Percentiles rank a stretch among this genome's conserved stretches.
Conservation (phyloP, 1,140 invertebrate genomes). For the Pogonomyrmex barbatus region DNA sequence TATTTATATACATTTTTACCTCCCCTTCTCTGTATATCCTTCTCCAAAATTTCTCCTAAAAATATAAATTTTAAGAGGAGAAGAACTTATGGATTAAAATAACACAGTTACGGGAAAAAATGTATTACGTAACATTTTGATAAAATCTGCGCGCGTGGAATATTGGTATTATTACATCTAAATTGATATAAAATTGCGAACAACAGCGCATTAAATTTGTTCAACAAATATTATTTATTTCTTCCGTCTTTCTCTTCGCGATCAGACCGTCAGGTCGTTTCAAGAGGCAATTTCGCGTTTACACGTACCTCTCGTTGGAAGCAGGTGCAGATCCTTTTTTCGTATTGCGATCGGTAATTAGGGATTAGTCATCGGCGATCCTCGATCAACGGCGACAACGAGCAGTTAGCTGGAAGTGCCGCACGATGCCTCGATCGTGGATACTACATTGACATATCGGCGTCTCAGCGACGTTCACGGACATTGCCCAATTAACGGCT, state of each 20-base stretch:
- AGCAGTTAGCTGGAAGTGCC: constrained; percentile 54
- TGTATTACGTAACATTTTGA: not conserved
- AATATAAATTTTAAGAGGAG: not conserved
- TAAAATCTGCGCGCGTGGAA: not conserved
- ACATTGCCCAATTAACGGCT: constrained; percentile 75
- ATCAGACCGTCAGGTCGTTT: constrained; percentile 66
- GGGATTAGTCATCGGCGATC: constrained; percentile 81
- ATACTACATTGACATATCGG: constrained; percentile 78
- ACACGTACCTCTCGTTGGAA: constrained; percentile 62
- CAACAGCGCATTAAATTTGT: constrained; percentile 1
- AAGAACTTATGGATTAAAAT: not conserved
- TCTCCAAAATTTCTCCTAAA: no score
- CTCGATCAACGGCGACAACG: constrained; percentile 79
- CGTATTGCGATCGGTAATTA: constrained; percentile 73
- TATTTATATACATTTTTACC: not conserved
- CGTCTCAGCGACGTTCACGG: constrained; percentile 70
- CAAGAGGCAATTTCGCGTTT: constrained; percentile 34
- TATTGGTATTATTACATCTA: not conserved
- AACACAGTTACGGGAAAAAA: not conserved
- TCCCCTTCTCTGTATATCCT: not conserved
- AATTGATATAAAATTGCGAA: not conserved
- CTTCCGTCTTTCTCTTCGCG: constrained; percentile 32
- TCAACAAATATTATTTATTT: constrained; percentile 76
- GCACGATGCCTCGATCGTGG: constrained; percentile 72
- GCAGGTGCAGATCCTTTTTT: constrained; percentile 80